Base-by-base conservation (phyloP, 2,797 vertebrate genomes). In the Mus caroli region DNA sequence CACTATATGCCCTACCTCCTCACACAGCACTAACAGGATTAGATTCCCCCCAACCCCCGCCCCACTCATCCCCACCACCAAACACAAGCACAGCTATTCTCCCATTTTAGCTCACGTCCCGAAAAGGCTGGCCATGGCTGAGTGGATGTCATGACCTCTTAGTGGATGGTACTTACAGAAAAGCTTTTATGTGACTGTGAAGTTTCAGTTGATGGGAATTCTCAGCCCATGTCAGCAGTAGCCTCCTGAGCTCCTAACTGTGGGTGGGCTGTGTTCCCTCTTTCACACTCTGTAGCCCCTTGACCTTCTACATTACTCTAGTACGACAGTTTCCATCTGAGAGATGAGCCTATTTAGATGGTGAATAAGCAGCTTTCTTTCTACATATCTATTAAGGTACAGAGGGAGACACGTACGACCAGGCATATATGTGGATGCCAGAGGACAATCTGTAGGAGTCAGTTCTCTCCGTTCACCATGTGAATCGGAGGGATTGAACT, bases 131-230 rank as follows among this genome's bases (percentile, higher is more conserved):
- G 15, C 20, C 52, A 13, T 7, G 40, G 50, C 17, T 69, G 79
- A 37, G 28, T 2, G 31, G 76, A 64, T 79, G 73, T 86, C 84
- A 84, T 46, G 95, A 37, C 14, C 43, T 10, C 54, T 34, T 46
- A 37, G n/a, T 14, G 19, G 26, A 58, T 78, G 69, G 40, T 7
- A 50, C 43, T 64, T 56, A 60, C 28, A 43, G 10, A 28, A 76
- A 76, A 75, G 40, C 56, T 85, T 80, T 54, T 50, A 52, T 76
- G 54, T 67, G 56, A 52, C 22, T 83, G 79, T 90, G 40, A 75
- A 34, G 52, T 67, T 22, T 77, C n/a, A 64, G 10, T 4, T 52
- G 22, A 26, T 26, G 2, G 0, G 0, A 34, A 9, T 19, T 50
- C 75, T 71, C 58, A 31, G 14, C 62, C 62, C 28, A 31, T 67